phyloP scores from a whole-genome alignment of 2,888 invertebrate species.

The Craniophora ligustri region DNA sequence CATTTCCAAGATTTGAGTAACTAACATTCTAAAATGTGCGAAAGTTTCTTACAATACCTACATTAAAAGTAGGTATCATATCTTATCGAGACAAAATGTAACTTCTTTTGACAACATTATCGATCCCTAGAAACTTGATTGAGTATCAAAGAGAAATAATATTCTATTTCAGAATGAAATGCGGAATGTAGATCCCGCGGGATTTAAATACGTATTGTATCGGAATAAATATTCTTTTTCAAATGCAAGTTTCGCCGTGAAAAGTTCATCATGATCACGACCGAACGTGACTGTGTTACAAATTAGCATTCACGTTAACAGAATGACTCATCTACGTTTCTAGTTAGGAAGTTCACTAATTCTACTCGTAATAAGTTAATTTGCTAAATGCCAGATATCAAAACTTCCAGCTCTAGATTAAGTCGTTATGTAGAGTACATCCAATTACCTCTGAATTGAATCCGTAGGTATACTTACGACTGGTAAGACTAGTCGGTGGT shows the following conservation, averaged over 20 bases:
- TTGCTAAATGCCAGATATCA: constrained; percentile 29
- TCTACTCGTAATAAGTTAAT: constrained; percentile 27
- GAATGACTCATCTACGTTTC: background rate
- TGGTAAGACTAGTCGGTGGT: too few species aligned
- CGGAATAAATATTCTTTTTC: constrained; percentile 9
- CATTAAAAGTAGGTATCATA: too few species aligned
- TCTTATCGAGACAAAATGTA: too few species aligned
- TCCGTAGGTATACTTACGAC: constrained; percentile 13
- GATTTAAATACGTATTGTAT: constrained; percentile 13
- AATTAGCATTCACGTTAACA: constrained; percentile 4
- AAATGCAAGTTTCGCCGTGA: constrained; percentile 12
- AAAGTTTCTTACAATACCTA: too few species aligned
- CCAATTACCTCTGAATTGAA: constrained; percentile 39
- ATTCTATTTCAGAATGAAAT: constrained; percentile 31
- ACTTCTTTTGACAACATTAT: constrained; percentile 30
- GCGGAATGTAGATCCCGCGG: constrained; percentile 9
- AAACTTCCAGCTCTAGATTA: constrained; percentile 20
- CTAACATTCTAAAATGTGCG: too few species aligned
- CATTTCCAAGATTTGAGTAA: too few species aligned
- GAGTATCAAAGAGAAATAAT: constrained; percentile 29
- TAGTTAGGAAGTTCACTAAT: constrained; percentile 10
- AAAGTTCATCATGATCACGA: constrained; percentile 7
- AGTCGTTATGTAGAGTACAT: constrained; percentile 32
- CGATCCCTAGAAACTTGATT: constrained; percentile 24
- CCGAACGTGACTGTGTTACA: constrained; percentile 7